Evolutionary conservation across 1,140 invertebrate genomes (phyloP).

Genomic region (Aphaenogaster rudis): DNA sequence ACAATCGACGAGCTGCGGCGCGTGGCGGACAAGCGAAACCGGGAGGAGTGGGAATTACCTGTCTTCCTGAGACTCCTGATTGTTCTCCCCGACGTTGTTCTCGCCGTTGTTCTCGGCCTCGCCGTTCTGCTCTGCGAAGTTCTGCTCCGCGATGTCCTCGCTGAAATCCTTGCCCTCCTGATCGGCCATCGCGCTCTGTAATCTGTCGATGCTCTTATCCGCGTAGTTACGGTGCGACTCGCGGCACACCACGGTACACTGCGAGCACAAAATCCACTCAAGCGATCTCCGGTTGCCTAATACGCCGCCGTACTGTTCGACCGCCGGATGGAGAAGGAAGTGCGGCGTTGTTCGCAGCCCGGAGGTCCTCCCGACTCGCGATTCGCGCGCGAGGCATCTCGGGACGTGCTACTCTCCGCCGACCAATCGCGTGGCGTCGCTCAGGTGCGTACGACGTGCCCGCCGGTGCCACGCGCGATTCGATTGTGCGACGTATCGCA

Average conservation of each 20-base stretch:
- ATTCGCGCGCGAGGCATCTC: conserved; percentile 74
- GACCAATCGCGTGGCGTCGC: conserved; percentile 60
- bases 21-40: background rate
- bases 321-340: conserved; percentile 81
- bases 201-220: background rate
- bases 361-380: conserved; percentile 63
- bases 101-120: conserved; percentile 82
- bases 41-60: conserved; percentile 79
- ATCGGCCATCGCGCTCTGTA: conserved; percentile 80
- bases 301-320: conserved; percentile 76
- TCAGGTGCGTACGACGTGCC: conserved; percentile 40
- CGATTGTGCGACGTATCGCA: background rate
- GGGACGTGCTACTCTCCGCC: conserved; percentile 57
- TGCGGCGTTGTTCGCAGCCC: conserved; percentile 5
- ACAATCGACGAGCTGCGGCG: conserved; percentile 7
- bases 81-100: conserved; percentile 83
- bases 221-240: background rate
- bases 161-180: conserved; percentile 86
- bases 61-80: conserved; percentile 85
- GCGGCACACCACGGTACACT: conserved; percentile 4
- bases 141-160: conserved; percentile 85
- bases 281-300: conserved; percentile 17
- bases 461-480: background rate
- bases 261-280: background rate
- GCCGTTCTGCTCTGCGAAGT: conserved; percentile 85